Percentiles rank a stretch among this genome's conserved stretches.
Conservation (phyloP, 2,888 invertebrate genomes). For the Drosophila ustulata region DNA sequence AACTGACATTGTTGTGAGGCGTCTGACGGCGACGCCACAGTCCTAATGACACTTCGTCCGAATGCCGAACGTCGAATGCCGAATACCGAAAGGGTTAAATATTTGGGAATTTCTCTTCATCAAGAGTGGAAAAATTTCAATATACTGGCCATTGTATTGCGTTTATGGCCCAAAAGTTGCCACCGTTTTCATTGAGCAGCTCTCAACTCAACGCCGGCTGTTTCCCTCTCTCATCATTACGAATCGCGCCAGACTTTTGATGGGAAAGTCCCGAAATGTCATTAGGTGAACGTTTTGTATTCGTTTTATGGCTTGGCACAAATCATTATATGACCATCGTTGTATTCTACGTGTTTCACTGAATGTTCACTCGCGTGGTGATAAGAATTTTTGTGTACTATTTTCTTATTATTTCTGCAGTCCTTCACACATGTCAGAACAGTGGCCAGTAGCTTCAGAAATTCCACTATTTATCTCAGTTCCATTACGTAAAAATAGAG, state of each 20-base stretch:
- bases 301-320: conserved; percentile 53
- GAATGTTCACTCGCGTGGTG: conserved; percentile 19
- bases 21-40: conserved; percentile 71
- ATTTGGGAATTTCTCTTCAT: conserved; percentile 70
- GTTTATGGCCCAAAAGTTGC: conserved; percentile 71
- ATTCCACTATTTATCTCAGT: not conserved
- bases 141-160: conserved; percentile 9
- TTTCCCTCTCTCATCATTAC: conserved; percentile 56
- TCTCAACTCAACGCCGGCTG: conserved; percentile 37
- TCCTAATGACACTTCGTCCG: conserved; percentile 70
- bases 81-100: conserved; percentile 66
- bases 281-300: conserved; percentile 69
- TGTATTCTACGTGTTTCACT: conserved; percentile 11
- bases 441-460: not conserved
- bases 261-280: conserved; percentile 77
- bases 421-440: not conserved
- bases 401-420: not conserved
- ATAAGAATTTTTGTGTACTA: conserved; percentile 12
- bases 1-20: conserved; percentile 49
- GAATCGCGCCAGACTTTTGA: conserved; percentile 76
- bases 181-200: conserved; percentile 65
- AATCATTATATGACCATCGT: conserved; percentile 8
- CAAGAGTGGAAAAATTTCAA: conserved; percentile 50
- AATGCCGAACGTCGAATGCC: conserved; percentile 33
- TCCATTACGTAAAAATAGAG: not conserved